Conservation (phyloP, 1,140 invertebrate species). For the Nymphalis io region DNA sequence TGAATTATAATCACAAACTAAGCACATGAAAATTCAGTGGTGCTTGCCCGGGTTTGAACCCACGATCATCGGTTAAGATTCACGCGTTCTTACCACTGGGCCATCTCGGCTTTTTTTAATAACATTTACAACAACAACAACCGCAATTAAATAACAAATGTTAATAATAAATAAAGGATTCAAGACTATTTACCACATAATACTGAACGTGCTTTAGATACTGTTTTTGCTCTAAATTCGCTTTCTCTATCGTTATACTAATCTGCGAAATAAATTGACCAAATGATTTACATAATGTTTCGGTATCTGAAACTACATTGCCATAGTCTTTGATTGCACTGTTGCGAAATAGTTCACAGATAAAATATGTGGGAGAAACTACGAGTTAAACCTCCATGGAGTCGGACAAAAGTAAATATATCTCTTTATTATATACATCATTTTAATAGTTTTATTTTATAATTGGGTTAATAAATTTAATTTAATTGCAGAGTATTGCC, state of each 20-base stretch:
- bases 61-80: no score
- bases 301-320: slow-evolving; percentile 33
- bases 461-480: background rate
- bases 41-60: no score
- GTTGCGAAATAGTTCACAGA: slow-evolving; percentile 35
- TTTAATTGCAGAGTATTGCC: no score
- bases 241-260: slow-evolving; percentile 4
- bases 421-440: background rate
- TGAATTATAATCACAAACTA: no score
- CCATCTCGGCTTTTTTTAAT: no score
- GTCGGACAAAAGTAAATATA: background rate
- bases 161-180: no score
- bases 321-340: slow-evolving; percentile 28
- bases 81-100: no score
- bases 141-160: no score
- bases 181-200: no score
- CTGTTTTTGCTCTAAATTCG: background rate
- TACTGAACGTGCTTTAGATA: no score
- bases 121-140: no score
- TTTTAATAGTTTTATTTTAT: background rate
- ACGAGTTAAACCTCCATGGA: background rate
- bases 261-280: slow-evolving; percentile 16
- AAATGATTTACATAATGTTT: slow-evolving; percentile 37
- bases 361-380: slow-evolving; percentile 37
- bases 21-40: no score